Evolutionary conservation across 2,797 vertebrate genomes (phyloP).

Genomic region (Crenichthys baileyi): DNA sequence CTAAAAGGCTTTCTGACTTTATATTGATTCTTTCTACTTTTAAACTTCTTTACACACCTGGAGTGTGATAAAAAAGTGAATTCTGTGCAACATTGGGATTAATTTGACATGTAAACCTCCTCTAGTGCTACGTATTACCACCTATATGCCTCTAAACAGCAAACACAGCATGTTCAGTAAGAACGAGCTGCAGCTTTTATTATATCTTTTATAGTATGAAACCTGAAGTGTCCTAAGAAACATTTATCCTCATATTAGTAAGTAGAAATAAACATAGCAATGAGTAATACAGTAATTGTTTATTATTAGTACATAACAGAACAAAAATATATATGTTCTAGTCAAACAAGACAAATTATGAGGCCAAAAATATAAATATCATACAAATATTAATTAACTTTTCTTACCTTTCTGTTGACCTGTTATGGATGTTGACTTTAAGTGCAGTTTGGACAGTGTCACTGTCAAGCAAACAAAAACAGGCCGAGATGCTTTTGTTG

Average conservation of each 20-base stretch:
- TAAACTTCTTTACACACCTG: not conserved
- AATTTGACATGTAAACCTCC: not conserved
- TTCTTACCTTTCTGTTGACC: conserved; percentile 62
- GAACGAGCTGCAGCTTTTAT: conserved; percentile 1
- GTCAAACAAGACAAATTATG: not conserved
- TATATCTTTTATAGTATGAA: not conserved
- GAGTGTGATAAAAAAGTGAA: not conserved
- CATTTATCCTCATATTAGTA: not conserved
- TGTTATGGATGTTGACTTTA: conserved; percentile 28
- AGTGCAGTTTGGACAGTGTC: conserved; percentile 34
- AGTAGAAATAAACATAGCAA: not conserved
- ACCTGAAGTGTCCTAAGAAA: not conserved
- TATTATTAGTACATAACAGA: not conserved
- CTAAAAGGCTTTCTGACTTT: not conserved
- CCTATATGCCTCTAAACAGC: not conserved
- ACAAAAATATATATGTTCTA: not conserved
- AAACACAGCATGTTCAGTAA: conserved; percentile 29
- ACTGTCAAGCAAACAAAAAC: conserved; percentile 27
- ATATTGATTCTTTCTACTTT: not conserved
- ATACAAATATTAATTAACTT: not conserved
- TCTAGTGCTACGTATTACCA: not conserved
- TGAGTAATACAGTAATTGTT: no score
- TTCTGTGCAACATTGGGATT: not conserved
- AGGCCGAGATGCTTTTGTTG: not conserved
- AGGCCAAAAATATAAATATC: not conserved